Evolutionary conservation across 2,888 invertebrate genomes (phyloP), one percentile per base, ranked within the genome.

Genomic region (Bibio marci): DNA sequence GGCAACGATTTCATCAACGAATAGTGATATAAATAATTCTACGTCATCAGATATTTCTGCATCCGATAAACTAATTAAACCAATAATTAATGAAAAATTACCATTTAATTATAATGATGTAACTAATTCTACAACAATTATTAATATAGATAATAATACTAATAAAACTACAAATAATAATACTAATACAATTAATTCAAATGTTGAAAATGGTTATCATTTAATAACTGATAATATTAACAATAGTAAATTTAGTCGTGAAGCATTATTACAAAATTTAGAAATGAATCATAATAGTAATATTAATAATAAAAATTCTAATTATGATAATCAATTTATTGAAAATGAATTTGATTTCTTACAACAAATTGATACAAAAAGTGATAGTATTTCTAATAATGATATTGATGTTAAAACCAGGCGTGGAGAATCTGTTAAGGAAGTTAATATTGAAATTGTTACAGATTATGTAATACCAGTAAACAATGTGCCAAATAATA

Each of bases 311-410:
- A n/a, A n/a, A n/a, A n/a, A n/a, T n/a, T n/a, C n/a, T n/a, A n/a
- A n/a, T n/a, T n/a, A n/a, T n/a, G 15, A 39, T 13, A 37, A 41
- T 19, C 13, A 41, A 6, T 22, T 33, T n/a, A 36, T 40, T 25
- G 35, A 39, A 33, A 37, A 27, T 11, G 37, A 41, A 41, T 41
- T 41, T 18, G 30, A 22, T 3, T 41, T 38, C 15, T 30, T 41
- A 35, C 22, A 25, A 25, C 13, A 22, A 35, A 13, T 12, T 3
- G 13, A 25, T 13, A 39, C n/a, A 17, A 41, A 39, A 30, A 35
- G 48, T 38, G 54, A 51, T 31, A 55, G 58, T n/a, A 52, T 59
- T 5, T 51, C 50, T 13, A 56, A 59, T 40, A 49, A 52, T 2
- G 41, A 48, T 17, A 48, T 58, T 13, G 53, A 58, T 26, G 49